Evolutionary conservation across 2,888 invertebrate genomes (phyloP).

Genomic region (Diaphora mendica): DNA sequence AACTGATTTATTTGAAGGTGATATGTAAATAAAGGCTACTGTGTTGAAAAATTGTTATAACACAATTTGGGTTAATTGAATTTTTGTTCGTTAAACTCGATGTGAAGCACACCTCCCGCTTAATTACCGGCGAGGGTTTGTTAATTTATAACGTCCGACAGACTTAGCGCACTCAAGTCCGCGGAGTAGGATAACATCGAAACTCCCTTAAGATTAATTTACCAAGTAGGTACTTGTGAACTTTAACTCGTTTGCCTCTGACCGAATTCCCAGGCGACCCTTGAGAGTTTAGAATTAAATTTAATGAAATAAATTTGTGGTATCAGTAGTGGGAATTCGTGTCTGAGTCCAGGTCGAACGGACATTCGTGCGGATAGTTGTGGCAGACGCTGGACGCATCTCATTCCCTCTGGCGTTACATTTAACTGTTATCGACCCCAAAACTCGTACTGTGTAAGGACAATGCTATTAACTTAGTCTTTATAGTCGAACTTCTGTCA

Average conservation of each 20-base stretch:
- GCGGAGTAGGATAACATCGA: constrained; percentile 78
- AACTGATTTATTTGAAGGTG: constrained; percentile 69
- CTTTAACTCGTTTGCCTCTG: constrained; percentile 84
- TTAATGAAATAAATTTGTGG: constrained; percentile 83
- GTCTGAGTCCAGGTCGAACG: constrained; percentile 54
- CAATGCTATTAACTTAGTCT: constrained; percentile 48
- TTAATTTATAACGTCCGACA: constrained; percentile 82
- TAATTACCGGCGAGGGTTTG: constrained; percentile 83
- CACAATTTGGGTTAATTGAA: constrained; percentile 81
- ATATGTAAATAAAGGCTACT: constrained; percentile 70
- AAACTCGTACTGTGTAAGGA: constrained; percentile 46
- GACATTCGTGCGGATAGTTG: constrained; percentile 58
- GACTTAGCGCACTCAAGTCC: constrained; percentile 77
- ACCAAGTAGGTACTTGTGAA: constrained; percentile 78
- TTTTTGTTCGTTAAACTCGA: constrained; percentile 80
- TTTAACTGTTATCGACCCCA: constrained; percentile 58
- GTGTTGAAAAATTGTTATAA: constrained; percentile 73
- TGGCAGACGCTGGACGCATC: constrained; percentile 38
- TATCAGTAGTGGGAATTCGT: constrained; percentile 75
- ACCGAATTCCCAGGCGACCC: constrained; percentile 81
- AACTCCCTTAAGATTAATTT: constrained; percentile 87
- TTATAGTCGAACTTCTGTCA: constrained; percentile 44
- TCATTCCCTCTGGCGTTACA: constrained; percentile 40
- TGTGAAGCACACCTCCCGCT: constrained; percentile 80
- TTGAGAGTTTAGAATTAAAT: constrained; percentile 82